These are phyloP conservation scores for Phrynocephalus forsythii DNA, from an alignment of 2,797 vertebrate species.

Conservation along the genomic window DNA sequence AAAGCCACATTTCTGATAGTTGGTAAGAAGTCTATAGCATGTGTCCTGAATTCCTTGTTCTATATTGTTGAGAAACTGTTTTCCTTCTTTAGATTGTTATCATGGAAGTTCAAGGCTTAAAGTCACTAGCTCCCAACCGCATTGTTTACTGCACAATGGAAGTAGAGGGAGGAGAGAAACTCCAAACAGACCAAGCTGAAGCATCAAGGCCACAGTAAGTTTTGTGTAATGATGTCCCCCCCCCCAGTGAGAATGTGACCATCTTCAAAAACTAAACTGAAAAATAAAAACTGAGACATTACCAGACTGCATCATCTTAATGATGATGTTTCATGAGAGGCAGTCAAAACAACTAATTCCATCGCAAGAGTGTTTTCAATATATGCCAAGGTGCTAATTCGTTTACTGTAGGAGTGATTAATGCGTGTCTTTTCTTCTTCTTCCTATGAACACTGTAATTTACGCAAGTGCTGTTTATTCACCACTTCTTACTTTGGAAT, in stretches of 20 bases:
- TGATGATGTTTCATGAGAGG: not conserved
- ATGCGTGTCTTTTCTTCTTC: no score
- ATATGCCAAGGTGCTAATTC: not conserved
- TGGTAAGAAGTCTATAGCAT: accelerated
- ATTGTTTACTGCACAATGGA: slow-evolving; percentile 99
- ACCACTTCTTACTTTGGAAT: not conserved
- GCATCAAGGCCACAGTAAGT: slow-evolving; percentile 96
- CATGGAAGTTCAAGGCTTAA: slow-evolving; percentile 94
- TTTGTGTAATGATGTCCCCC: not conserved
- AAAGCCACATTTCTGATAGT: not conserved
- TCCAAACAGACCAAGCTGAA: slow-evolving; percentile 97
- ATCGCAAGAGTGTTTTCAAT: not conserved
- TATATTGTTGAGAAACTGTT: slow-evolving; percentile 11
- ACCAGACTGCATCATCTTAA: slow-evolving; percentile 7
- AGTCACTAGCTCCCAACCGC: slow-evolving; percentile 91
- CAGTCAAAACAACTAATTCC: not conserved
- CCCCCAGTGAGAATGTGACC: not conserved
- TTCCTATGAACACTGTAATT: not conserved
- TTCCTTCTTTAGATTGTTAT: slow-evolving; percentile 88
- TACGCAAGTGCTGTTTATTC: not conserved
- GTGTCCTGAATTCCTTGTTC: not conserved
- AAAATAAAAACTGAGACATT: not conserved
- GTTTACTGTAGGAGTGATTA: not conserved
- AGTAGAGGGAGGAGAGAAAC: slow-evolving; percentile 95
- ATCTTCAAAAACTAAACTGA: slow-evolving; percentile 9